These are phyloP conservation scores for Mormyrops attenuatus DNA, from an alignment of 2,797 vertebrate species.

Conservation along the genomic window DNA sequence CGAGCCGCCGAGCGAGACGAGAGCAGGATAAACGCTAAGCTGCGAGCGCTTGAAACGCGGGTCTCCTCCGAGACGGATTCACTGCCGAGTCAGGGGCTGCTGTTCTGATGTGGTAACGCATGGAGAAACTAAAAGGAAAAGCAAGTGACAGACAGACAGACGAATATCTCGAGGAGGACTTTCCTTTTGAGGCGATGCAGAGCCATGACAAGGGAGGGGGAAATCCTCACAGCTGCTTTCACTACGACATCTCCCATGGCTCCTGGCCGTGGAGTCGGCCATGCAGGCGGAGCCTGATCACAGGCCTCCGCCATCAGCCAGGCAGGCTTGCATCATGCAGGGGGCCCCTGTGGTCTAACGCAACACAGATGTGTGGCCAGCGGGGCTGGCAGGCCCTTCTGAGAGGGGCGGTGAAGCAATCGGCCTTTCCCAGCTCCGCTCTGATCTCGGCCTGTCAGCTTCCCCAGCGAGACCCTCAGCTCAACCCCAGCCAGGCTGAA, in stretches of 20 bases:
- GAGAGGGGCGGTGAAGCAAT: slow-evolving; percentile 42
- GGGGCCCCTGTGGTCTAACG: slow-evolving; percentile 57
- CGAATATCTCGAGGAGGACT: slow-evolving; percentile 38
- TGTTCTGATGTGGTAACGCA: slow-evolving; percentile 21
- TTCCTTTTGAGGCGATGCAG: slow-evolving; percentile 53
- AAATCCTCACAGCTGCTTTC: slow-evolving; percentile 66
- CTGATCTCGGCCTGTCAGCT: slow-evolving; percentile 20
- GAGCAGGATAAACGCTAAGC: background rate
- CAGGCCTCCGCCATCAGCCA: slow-evolving; percentile 46
- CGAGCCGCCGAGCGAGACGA: background rate
- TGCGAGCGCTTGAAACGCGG: background rate
- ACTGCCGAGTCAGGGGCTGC: background rate
- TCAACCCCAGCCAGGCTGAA: background rate
- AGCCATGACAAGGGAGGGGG: slow-evolving; percentile 58
- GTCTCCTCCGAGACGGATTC: background rate
- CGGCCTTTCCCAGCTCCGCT: slow-evolving; percentile 20
- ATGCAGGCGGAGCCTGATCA: slow-evolving; percentile 43
- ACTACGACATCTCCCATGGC: slow-evolving; percentile 37
- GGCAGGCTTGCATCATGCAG: slow-evolving; percentile 59
- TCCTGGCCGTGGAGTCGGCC: slow-evolving; percentile 30
- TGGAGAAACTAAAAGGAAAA: slow-evolving; percentile 20
- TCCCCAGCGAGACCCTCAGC: background rate
- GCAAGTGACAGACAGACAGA: slow-evolving; percentile 34
- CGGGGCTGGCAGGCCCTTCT: slow-evolving; percentile 41
- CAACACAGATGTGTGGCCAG: slow-evolving; percentile 61